Percentiles rank a stretch among this genome's conserved stretches.
Conservation (phyloP, 2,888 invertebrate species). For the Mesorhabditis sp. region DNA sequence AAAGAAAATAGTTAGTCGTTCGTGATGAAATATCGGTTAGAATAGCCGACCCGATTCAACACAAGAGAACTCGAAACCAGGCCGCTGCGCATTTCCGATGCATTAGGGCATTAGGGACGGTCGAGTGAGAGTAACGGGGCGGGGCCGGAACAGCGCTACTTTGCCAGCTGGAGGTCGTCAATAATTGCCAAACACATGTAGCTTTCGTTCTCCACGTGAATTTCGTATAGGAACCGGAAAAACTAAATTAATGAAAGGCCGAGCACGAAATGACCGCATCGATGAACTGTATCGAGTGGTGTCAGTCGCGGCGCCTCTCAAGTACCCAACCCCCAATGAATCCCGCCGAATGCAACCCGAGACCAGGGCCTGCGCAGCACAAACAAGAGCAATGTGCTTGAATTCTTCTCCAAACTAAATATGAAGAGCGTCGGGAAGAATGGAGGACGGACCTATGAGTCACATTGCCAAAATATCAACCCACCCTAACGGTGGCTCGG, state of each 20-base stretch:
- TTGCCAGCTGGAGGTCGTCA: too few relatives aligned
- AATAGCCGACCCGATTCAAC: neutral
- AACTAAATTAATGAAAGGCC: neutral
- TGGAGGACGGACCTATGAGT: neutral
- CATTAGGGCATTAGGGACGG: too few relatives aligned
- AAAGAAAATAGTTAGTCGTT: neutral
- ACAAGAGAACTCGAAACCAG: neutral
- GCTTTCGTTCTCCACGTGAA: too few relatives aligned
- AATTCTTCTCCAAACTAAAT: neutral
- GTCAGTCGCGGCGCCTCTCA: conserved; percentile 3
- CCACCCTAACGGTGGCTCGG: neutral
- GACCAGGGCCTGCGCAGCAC: neutral
- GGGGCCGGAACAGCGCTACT: too few relatives aligned
- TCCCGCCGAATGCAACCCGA: neutral
- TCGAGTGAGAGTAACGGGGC: too few relatives aligned
- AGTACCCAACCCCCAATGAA: neutral
- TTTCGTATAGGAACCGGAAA: neutral
- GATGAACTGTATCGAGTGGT: neutral
- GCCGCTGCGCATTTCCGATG: too few relatives aligned
- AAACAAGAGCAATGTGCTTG: neutral
- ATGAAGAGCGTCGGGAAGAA: neutral
- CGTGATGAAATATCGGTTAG: neutral
- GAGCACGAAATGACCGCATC: neutral
- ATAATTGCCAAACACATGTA: too few relatives aligned
- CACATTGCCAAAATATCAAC: neutral